A percentile compares a stretch with the other conserved stretches of the same genome.
phyloP scores from a whole-genome alignment of 2,797 vertebrate genomes.

The Sebastes kiyomatsui region DNA sequence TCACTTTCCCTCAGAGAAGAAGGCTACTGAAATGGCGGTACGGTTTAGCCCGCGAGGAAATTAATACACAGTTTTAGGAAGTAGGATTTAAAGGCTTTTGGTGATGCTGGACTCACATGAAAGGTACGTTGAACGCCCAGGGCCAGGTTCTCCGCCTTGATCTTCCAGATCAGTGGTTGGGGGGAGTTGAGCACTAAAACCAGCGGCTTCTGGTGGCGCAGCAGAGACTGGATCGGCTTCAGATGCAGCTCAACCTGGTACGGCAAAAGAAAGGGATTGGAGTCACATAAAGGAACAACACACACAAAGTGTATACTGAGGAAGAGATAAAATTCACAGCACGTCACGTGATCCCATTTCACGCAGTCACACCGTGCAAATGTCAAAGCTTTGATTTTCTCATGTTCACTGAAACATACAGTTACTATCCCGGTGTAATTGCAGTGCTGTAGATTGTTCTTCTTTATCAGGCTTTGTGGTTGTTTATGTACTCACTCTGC shows the following conservation, averaged over 20 bases:
- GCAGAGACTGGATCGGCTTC: constrained; percentile 91
- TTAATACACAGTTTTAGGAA: constrained; percentile 66
- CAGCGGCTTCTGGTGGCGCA: constrained; percentile 91
- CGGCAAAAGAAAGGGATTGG: constrained; percentile 10
- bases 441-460: constrained; percentile 35
- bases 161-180: constrained; percentile 88
- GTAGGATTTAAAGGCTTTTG: constrained; percentile 59
- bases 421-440: constrained; percentile 24
- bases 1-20: constrained; percentile 25
- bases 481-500: constrained; percentile 70
- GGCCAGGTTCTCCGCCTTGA: constrained; percentile 91
- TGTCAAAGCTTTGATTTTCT: constrained; percentile 32
- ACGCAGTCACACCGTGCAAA: background rate
- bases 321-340: background rate
- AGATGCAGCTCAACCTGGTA: constrained; percentile 91
- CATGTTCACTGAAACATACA: constrained; percentile 3
- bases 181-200: constrained; percentile 94
- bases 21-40: constrained; percentile 40
- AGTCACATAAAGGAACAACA: constrained; percentile 3
- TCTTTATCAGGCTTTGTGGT: constrained; percentile 63
- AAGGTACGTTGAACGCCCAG: constrained; percentile 86
- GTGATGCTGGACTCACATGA: constrained; percentile 87
- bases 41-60: constrained; percentile 60
- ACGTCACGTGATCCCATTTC: constrained; percentile 10
- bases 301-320: background rate